phyloP scores from a whole-genome alignment of 2,113 vertebrate genomes.

The Rallus limicola region DNA sequence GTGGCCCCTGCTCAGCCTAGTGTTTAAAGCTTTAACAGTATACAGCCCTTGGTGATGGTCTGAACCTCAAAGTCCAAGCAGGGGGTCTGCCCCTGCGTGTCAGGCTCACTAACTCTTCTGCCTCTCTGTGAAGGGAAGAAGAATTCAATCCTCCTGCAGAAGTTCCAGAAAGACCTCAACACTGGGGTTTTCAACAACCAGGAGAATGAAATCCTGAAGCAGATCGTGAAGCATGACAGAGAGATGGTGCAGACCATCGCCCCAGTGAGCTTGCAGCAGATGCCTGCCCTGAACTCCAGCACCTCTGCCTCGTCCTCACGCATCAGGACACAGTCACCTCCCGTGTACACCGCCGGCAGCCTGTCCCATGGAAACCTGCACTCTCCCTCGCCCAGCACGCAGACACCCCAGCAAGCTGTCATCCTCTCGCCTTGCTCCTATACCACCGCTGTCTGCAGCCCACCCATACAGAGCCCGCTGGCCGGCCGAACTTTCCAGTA shows the following conservation, averaged over 20 bases:
- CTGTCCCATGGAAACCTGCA: slow-evolving; percentile 86
- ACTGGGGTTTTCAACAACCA: slow-evolving; percentile 98
- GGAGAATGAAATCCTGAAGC: slow-evolving; percentile 98
- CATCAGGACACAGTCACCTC: slow-evolving; percentile 83
- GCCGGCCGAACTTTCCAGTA: slow-evolving; percentile 93
- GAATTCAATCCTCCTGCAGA: slow-evolving; percentile 96
- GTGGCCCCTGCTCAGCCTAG: neutral
- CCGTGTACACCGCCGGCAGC: slow-evolving; percentile 81
- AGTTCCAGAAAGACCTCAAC: slow-evolving; percentile 98
- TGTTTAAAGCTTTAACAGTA: neutral
- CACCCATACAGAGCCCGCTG: slow-evolving; percentile 90
- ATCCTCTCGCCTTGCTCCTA: slow-evolving; percentile 93
- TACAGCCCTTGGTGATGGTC: neutral
- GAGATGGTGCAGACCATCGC: slow-evolving; percentile 95
- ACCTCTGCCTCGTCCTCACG: slow-evolving; percentile 81
- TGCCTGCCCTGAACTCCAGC: slow-evolving; percentile 82
- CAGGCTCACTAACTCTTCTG: neutral
- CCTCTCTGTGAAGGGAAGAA: slow-evolving; percentile 88
- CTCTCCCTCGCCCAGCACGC: slow-evolving; percentile 82
- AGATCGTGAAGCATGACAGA: slow-evolving; percentile 96
- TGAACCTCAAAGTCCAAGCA: neutral
- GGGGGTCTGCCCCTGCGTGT: fast-evolving
- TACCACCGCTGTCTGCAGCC: slow-evolving; percentile 87
- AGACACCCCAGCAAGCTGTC: slow-evolving; percentile 81
- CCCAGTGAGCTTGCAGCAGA: slow-evolving; percentile 84